A percentile compares a stretch with the other conserved stretches of the same genome.
phyloP scores from a whole-genome alignment of 2,113 vertebrate genomes.

The Anarrhichthys ocellatus region DNA sequence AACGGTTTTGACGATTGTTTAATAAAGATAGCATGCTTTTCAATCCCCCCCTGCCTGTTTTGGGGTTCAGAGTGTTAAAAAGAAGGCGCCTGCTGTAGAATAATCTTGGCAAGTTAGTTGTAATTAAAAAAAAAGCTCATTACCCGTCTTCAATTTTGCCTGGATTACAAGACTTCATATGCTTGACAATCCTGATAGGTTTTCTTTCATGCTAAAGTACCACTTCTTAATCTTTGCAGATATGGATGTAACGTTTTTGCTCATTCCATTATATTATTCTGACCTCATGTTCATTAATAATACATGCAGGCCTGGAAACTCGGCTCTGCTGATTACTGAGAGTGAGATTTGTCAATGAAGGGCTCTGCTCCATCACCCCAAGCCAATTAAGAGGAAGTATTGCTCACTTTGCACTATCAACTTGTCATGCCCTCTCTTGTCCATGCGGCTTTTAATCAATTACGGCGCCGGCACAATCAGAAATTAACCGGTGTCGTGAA shows the following conservation, averaged over 20 bases:
- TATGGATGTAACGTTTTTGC: background rate
- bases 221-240: conserved; percentile 12
- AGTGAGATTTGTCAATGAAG: conserved; percentile 44
- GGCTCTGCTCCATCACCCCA: conserved; percentile 7
- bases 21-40: background rate
- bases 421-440: conserved; percentile 18
- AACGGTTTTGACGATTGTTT: background rate
- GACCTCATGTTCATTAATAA: conserved; percentile 10
- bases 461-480: conserved; percentile 19
- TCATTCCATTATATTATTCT: conserved; percentile 3
- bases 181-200: background rate
- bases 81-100: background rate
- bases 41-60: too few relatives aligned
- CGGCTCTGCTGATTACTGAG: conserved; percentile 31
- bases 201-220: conserved; percentile 9
- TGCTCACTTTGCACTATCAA: conserved; percentile 46
- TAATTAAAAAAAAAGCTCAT: background rate
- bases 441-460: conserved; percentile 38
- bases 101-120: background rate
- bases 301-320: conserved; percentile 1
- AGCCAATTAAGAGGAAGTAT: conserved; percentile 58
- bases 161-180: background rate
- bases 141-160: background rate
- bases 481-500: conserved; percentile 2
- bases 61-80: background rate